A percentile compares a stretch with the other conserved stretches of the same genome.
These are phyloP conservation scores for Pterocles burchelli DNA, from an alignment of 2,113 vertebrate species.

Conservation along the genomic window DNA sequence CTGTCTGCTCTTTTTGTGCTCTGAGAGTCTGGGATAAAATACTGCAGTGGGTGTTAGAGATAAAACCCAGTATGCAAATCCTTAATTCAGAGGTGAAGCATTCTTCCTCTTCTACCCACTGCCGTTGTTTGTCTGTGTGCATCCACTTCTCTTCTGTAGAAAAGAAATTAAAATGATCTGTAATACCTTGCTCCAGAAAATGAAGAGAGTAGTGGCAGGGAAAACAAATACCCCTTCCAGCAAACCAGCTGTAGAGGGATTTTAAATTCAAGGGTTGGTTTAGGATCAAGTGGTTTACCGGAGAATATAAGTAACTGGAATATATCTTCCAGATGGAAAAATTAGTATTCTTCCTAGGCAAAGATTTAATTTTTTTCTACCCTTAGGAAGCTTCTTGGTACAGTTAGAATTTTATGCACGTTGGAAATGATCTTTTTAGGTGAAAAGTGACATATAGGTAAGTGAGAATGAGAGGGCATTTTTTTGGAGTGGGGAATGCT, in stretches of 20 bases:
- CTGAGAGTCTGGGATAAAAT: conserved; percentile 49
- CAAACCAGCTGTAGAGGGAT: neutral
- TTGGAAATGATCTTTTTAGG: neutral
- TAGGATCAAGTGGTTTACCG: neutral
- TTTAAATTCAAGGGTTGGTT: neutral
- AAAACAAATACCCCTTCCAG: neutral
- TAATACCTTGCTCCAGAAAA: neutral
- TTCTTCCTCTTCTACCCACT: neutral
- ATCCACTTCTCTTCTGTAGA: neutral
- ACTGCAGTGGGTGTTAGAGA: conserved; percentile 52
- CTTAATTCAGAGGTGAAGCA: neutral
- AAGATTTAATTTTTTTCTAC: neutral
- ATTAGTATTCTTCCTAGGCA: neutral
- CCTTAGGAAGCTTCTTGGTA: neutral
- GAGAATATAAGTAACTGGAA: neutral
- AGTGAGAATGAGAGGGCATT: neutral
- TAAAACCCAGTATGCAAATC: conserved; percentile 54
- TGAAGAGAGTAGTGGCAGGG: neutral
- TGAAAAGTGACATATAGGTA: neutral
- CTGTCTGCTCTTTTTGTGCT: conserved; percentile 57
- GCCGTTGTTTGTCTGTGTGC: conserved; percentile 16
- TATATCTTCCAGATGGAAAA: neutral
- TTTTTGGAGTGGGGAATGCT: neutral
- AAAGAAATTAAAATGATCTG: neutral
- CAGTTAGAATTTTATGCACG: neutral